These are phyloP conservation scores for Chrosomus eos DNA, from an alignment of 2,797 vertebrate genomes.

Conservation along the genomic window DNA sequence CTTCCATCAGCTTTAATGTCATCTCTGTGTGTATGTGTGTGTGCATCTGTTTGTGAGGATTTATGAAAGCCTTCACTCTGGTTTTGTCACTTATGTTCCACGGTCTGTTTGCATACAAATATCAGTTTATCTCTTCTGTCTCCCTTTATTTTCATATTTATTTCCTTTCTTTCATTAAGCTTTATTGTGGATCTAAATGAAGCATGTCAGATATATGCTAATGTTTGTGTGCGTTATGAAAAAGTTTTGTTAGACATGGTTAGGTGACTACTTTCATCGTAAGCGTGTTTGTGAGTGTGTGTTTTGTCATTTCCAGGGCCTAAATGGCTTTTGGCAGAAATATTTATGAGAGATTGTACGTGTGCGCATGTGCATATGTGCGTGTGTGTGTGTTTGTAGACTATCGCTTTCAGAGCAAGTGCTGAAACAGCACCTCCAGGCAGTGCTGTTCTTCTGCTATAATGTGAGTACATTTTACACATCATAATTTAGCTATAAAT, in stretches of 20 bases:
- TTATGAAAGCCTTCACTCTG: slow-evolving; percentile 23
- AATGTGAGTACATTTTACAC: slow-evolving; percentile 62
- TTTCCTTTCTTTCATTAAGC: slow-evolving; percentile 36
- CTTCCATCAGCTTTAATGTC: slow-evolving; percentile 43
- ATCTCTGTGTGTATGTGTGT: neutral
- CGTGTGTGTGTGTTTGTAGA: slow-evolving; percentile 10
- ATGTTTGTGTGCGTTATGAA: slow-evolving; percentile 26
- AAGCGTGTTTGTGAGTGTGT: slow-evolving; percentile 9
- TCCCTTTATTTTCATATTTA: slow-evolving; percentile 29
- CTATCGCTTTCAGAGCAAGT: slow-evolving; percentile 45
- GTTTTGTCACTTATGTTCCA: slow-evolving; percentile 27
- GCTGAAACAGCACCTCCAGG: slow-evolving; percentile 58
- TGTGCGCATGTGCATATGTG: neutral
- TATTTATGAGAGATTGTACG: slow-evolving; percentile 22
- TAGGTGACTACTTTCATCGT: slow-evolving; percentile 19
- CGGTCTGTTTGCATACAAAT: slow-evolving; percentile 38
- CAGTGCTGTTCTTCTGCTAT: slow-evolving; percentile 49
- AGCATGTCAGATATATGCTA: slow-evolving; percentile 39
- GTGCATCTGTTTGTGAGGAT: slow-evolving; percentile 32
- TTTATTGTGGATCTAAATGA: slow-evolving; percentile 35
- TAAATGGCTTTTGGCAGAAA: slow-evolving; percentile 27
- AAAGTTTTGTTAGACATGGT: slow-evolving; percentile 39
- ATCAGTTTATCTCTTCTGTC: slow-evolving; percentile 30
- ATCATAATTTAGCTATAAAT: slow-evolving; percentile 64
- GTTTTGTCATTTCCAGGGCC: slow-evolving; percentile 19